A percentile compares a stretch with the other conserved stretches of the same genome.
These are phyloP conservation scores for Ophiothrix spiculata DNA, from an alignment of 35 echinoderm and acorn worm genomes.

Conservation along the genomic window DNA sequence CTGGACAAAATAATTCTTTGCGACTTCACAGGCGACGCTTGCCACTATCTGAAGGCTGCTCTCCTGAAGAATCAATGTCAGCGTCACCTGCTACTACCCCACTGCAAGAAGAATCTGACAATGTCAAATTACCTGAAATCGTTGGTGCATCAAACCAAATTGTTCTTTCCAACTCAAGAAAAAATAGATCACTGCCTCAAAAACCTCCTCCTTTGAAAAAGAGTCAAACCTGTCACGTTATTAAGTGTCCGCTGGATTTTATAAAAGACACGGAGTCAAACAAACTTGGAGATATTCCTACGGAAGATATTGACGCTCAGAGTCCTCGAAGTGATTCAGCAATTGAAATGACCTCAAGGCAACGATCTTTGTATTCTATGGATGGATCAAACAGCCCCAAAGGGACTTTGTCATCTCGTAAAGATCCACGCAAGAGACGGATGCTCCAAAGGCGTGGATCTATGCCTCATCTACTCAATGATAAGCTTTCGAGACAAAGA, in stretches of 20 bases:
- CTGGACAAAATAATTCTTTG: not conserved
- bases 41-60: not conserved
- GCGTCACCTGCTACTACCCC: not conserved
- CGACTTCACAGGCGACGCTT: not conserved
- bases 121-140: not conserved
- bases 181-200: conserved; percentile 50
- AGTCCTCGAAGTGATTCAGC: not conserved
- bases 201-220: conserved; percentile 85
- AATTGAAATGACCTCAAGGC: too few species aligned
- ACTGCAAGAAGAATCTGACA: not conserved
- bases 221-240: conserved; percentile 78
- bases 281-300: too few species aligned
- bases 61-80: not conserved
- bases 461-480: conserved; percentile 61
- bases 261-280: conserved; percentile 26
- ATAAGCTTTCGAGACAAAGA: conserved; percentile 66
- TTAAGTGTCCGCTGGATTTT: conserved; percentile 52
- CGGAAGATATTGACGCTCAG: not conserved
- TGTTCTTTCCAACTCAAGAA: conserved; percentile 4
- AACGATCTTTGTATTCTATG: too few species aligned
- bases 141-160: not conserved
- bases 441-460: conserved; percentile 46
- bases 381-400: too few species aligned
- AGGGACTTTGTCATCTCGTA: too few species aligned
- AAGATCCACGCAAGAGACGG: not conserved